Base-by-base conservation (phyloP, 2,888 invertebrate species). In the Sinodicranocentrus sp. region DNA sequence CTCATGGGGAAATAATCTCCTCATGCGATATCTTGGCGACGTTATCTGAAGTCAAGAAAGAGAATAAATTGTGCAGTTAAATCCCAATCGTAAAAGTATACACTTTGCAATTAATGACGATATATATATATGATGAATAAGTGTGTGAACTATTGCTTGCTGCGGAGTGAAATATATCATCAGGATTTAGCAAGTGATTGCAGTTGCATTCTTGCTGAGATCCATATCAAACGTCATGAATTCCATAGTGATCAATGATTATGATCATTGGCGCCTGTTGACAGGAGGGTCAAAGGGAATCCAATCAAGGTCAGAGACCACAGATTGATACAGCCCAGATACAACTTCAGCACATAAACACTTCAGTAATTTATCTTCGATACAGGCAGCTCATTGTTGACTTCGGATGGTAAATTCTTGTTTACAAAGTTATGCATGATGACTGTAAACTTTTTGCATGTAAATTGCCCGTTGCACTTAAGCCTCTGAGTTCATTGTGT, bases 251-350 rank as follows among this genome's bases (percentile, higher is more conserved):
- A 79, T 63, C 70, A 71, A 61, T 19, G 79, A 79, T 68, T 67
- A 67, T 26, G 43, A 75, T 75, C 68, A 48, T 48, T 70, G 78
- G 59, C 54, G 73, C 82, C 72, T 82, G 84, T 78, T 78, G 84
- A 84, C 84, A 79, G 82, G 54, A 67, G 78, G 84, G 78, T 84
- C 84, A 84, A 78, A 78, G 72, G 68, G 72, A 77, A 78, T 59
- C 65, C 54, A 73, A 59, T 52, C 73, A 72, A 84, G 78, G 82
- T 67, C 52, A 72, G 19, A 39, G 33, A 33, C 23, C 8, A 21
- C n/a, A 65, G 17, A 65, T 65, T 39, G 65, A 39, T 65, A 15
- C 17, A 1, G 23, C 65, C 3, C 15, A 26, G 28, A 61, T 26
- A n/a, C 13, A 17, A 26, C 25, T 8, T 57, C 10, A 10, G 25